Base-by-base conservation (phyloP, 2,888 invertebrate species). In the Ischnus inquisitorius region DNA sequence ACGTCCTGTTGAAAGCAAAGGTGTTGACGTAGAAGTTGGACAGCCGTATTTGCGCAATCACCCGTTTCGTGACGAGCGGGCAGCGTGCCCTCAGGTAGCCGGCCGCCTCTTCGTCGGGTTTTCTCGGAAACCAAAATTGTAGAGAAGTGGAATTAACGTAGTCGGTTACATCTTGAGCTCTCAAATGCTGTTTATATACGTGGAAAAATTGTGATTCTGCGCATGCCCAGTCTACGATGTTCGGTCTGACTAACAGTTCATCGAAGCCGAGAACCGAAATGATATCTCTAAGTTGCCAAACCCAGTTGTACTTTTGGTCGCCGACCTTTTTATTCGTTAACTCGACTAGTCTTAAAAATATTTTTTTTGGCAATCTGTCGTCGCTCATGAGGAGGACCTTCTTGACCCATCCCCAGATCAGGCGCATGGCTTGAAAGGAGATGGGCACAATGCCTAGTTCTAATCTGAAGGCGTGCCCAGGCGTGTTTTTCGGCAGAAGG, bases 81-180 rank as follows among this genome's bases (percentile, higher is more conserved):
- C 43, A 67, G 16, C 68, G 68, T 43, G 68, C 68, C 16, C 16
- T 14, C 43, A 67, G 0, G 48, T 67, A 67, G 43, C 43, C 0
- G 16, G 69, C 69, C 2, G 51, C 69, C 22, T 3, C 69, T 22
- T 69, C 69, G 22, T 48, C 69, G 1, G 3, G 14, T 46, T 22
- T 48, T 69, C 69, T 43, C 51, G 69, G 69, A 46, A 69, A 69
- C 46, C 46, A 69, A 1, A 69, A 69, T 69, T 69, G 69, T 22
- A 69, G 22, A 0, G 69, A 69, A 22, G 25, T 46, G 46, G 69
- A 69, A 46, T 19, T 48, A 1, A 0, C 48, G 48, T 69, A 69
- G 22, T 69, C 69, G 48, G n/a, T 16, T 10, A 69, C 0, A 48
- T 46, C 69, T 46, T 69, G 19, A 43, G 43, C 43, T 2, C 5